Evolutionary conservation across 2,113 vertebrate species (phyloP), one percentile per base, ranked within the genome.

Genomic region (Lepidothrix coronata): DNA sequence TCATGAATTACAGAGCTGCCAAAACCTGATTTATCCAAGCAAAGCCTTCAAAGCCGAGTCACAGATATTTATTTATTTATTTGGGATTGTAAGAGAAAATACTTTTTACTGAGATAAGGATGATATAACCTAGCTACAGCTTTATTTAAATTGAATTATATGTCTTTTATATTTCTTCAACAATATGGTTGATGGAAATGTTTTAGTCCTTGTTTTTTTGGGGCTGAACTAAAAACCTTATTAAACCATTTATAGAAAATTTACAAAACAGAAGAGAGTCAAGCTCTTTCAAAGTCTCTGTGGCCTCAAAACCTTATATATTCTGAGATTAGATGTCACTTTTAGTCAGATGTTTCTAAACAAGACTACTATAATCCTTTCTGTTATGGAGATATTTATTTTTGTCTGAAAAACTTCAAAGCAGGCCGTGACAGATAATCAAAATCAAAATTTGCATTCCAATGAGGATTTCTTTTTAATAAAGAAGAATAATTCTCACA

Each of bases 381-480:
- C 98, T 98, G 97, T 98, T 98, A 98, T 98, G 98, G 97, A 98
- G 98, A 98, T 98, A 98, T 97, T 98, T 98, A 98, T 98, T 98
- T 98, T 98, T 98, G 98, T 98, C 98, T 98, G 98, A 97, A 98
- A 98, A 98, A 98, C 98, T 98, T 98, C 98, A 98, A 98, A 98
- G 98, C 96, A 96, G 93, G 74, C 98, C 94, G 61, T 98, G 98
- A 98, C 98, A 98, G 97, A 98, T 97, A 98, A 98, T 98, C 97
- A 98, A 97, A 98, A 98, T 97, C 94, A 98, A 98, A 98, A 98
- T 98, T 98, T 98, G 97, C 98, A 98, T 97, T 97, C 97, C 98
- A 98, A 98, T 98, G 93, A 97, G 97, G 96, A 96, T 91, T 95
- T 93, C 85, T 97, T 97, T 98, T 96, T 95, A 96, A 94, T 92